These are phyloP conservation scores for Wasmannia auropunctata DNA, from an alignment of 1,140 invertebrate genomes.

Conservation along the genomic window DNA sequence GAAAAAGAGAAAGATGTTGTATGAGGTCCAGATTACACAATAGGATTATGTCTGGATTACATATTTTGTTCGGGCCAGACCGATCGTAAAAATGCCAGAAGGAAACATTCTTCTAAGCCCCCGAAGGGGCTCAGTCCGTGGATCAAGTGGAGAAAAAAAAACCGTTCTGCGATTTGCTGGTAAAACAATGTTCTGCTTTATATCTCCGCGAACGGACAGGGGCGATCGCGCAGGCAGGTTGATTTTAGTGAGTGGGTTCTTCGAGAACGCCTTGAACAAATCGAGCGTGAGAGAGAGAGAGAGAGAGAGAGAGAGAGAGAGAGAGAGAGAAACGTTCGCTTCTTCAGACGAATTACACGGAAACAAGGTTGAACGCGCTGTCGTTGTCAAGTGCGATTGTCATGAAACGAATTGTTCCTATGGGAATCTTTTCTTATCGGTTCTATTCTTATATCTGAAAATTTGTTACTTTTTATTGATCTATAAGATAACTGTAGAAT, in stretches of 20 bases:
- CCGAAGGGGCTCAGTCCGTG: background rate
- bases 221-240: constrained; percentile 8
- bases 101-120: background rate
- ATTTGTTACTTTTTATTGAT: background rate
- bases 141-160: constrained; percentile 5
- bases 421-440: background rate
- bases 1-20: background rate
- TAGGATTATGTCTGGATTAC: background rate
- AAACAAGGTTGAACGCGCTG: background rate
- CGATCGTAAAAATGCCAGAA: background rate
- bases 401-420: background rate
- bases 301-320: no score
- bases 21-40: background rate
- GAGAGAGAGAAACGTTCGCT: constrained; percentile 29
- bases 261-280: background rate
- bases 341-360: constrained; percentile 11
- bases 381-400: background rate
- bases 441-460: background rate
- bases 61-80: background rate
- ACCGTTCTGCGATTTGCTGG: background rate
- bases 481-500: background rate
- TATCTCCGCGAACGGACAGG: background rate
- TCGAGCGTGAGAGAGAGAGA: no score
- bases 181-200: constrained; percentile 38
- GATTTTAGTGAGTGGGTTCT: constrained; percentile 46